Evolutionary conservation across 2,113 vertebrate species (phyloP), one percentile per base, ranked within the genome.

Genomic region (Micronycteris hirsuta): DNA sequence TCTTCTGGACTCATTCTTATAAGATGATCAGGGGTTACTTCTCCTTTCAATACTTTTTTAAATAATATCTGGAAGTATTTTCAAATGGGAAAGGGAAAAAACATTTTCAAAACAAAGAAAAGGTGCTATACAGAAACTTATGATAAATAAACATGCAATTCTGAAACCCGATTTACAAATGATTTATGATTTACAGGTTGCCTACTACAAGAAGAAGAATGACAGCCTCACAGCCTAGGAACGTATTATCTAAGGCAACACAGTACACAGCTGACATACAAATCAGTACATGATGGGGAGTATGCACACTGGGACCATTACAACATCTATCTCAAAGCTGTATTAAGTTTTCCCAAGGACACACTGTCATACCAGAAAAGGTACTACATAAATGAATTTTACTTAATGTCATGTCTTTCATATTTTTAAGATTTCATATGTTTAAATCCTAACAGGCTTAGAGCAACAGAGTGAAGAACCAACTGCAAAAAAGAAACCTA

Each of bases 1-100:
- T 99, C 99, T 98, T 99, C 99, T 2, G 99, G 99, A 97, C 99
- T 99, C 99, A 99, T 99, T 97, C 99, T 99, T 98, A 99, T 99
- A 52, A 99, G 98, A 98, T 99, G 99, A 95, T 98, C 98, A 94
- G 99, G 99, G 96, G 99, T 99, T 96, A 99, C 99, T 92, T 99
- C 99, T 96, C 99, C 99, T 98, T 99, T 99, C 68, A 99, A 97
- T 80, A 99, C 99, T 97, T 99, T 99, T 96, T 99, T 99, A 98
- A 99, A 99, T 70, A 99, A 91, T 86, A 99, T 99, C 99, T 99
- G 95, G 8, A 97, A 97, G 43, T 28, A 89, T 94, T 95, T 94
- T 45, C 93, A 94, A 97, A 97, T 89, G 77, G 14, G 67, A 95
- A 92, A 3, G 24, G 9, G 24, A 93, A 91, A 17, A 96, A 93